A percentile compares a stretch with the other conserved stretches of the same genome.
Evolutionary conservation across 2,797 vertebrate genomes (phyloP).

Genomic region (Graptemys geographica): DNA sequence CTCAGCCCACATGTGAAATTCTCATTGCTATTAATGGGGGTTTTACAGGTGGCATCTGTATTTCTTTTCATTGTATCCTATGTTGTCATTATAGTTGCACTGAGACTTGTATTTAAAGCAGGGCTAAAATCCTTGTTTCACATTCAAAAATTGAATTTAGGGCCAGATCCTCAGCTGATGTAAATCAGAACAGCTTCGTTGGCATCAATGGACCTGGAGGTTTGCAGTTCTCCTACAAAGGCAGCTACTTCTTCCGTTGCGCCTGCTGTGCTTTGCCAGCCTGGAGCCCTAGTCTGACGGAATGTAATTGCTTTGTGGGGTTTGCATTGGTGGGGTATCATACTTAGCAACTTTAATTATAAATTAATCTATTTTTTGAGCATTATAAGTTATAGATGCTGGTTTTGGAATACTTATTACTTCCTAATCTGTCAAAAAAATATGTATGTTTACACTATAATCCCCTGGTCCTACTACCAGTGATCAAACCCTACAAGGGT

Average conservation of each 20-base stretch:
- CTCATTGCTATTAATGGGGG: neutral
- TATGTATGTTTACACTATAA: neutral
- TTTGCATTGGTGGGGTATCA: neutral
- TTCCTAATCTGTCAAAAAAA: conserved; percentile 5
- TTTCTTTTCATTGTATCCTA: neutral
- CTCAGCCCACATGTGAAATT: neutral
- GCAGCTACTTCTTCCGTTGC: neutral
- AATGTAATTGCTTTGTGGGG: neutral
- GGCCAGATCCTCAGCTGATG: neutral
- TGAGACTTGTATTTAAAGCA: neutral
- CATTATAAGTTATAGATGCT: conserved; percentile 3
- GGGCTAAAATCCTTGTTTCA: neutral
- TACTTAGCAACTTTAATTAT: neutral
- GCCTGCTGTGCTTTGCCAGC: neutral
- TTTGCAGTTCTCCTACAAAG: neutral
- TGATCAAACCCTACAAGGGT: neutral
- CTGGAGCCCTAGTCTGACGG: neutral
- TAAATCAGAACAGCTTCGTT: neutral
- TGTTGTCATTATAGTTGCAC: neutral
- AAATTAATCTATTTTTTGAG: neutral
- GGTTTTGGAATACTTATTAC: neutral
- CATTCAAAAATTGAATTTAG: neutral
- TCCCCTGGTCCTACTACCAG: neutral
- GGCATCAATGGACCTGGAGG: neutral
- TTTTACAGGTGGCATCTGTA: rapidly evolving